Conservation (phyloP, 1,140 invertebrate genomes). For the Lethrus apterus region DNA sequence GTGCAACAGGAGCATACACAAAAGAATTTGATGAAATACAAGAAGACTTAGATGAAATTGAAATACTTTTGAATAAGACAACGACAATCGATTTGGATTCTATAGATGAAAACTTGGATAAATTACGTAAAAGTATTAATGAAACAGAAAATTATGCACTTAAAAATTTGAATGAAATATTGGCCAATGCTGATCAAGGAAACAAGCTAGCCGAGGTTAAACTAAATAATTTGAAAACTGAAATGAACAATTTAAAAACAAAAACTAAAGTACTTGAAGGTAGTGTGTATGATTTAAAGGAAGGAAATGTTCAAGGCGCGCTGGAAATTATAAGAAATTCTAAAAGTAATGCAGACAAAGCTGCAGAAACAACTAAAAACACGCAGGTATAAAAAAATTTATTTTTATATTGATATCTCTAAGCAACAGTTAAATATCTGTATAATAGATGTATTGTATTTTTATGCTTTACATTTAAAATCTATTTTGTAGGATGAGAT, state of each 20-base stretch:
- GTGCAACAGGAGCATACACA: conserved; percentile 89
- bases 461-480: too few relatives aligned
- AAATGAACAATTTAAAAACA: conserved; percentile 63
- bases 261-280: conserved; percentile 68
- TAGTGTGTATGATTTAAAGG: conserved; percentile 85
- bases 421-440: too few relatives aligned
- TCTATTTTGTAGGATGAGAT: conserved; percentile 53
- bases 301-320: conserved; percentile 91
- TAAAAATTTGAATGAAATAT: conserved; percentile 51
- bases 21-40: conserved; percentile 89
- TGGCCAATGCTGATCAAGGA: conserved; percentile 69
- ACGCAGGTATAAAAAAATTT: conserved; percentile 39
- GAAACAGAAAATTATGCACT: conserved; percentile 48
- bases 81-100: conserved; percentile 40
- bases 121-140: conserved; percentile 44
- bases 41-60: conserved; percentile 70
- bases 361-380: conserved; percentile 59
- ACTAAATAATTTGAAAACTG: conserved; percentile 64
- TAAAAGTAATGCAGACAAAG: conserved; percentile 62
- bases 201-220: conserved; percentile 72
- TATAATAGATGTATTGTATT: too few relatives aligned
- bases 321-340: conserved; percentile 77
- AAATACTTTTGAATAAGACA: conserved; percentile 67
- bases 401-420: too few relatives aligned
- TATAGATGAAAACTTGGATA: conserved; percentile 42